Percentiles rank a stretch among this genome's conserved stretches.
phyloP scores from a whole-genome alignment of 1,140 invertebrate genomes.

The Nephotettix cincticeps region DNA sequence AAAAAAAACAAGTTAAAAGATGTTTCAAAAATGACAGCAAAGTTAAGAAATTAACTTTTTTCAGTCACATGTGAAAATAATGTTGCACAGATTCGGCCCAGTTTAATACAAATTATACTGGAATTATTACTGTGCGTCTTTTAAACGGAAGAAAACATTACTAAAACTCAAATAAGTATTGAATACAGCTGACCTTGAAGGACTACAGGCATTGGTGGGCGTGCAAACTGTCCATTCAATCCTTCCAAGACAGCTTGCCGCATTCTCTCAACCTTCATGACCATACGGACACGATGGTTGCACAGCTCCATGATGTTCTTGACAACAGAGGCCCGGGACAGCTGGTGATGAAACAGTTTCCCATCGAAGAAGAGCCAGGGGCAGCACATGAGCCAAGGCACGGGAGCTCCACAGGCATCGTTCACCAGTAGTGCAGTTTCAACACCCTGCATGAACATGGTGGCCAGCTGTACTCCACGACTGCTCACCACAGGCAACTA shows the following conservation, averaged over 20 bases:
- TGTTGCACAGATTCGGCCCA: too few relatives aligned
- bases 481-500: conserved; percentile 77
- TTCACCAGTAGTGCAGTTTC: conserved; percentile 86
- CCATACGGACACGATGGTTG: conserved; percentile 77
- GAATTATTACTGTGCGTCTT: too few relatives aligned
- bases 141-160: too few relatives aligned
- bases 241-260: conserved; percentile 84
- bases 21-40: too few relatives aligned
- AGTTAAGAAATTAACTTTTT: too few relatives aligned
- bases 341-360: conserved; percentile 84
- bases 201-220: conserved; percentile 41
- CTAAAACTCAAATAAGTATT: too few relatives aligned
- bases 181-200: conserved; percentile 4
- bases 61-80: too few relatives aligned
- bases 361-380: conserved; percentile 94
- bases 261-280: conserved; percentile 84
- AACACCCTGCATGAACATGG: conserved; percentile 86
- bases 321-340: conserved; percentile 64
- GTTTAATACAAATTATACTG: too few relatives aligned
- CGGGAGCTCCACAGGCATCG: conserved; percentile 88
- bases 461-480: conserved; percentile 80
- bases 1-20: too few relatives aligned
- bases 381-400: conserved; percentile 85
- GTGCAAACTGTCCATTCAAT: conserved; percentile 65
- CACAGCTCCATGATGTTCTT: conserved; percentile 74